Evolutionary conservation across 2,888 invertebrate species (phyloP), one percentile per base, ranked within the genome.

Genomic region (Julus scanicus): DNA sequence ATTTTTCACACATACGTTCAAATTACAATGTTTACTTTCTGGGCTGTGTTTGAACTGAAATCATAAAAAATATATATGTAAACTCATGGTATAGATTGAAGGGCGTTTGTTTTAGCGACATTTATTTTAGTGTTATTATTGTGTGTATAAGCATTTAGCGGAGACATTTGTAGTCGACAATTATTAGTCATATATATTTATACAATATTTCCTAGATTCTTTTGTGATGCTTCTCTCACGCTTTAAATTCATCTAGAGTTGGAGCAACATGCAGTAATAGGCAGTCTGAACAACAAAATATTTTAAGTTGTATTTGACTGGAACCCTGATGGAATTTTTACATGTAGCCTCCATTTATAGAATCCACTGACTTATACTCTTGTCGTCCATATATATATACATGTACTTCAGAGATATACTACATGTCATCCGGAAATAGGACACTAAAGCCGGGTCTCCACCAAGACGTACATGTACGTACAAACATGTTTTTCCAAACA

Each of bases 71-170:
- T 15, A 63, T 63, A 71, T 71, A 71, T 71, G 71, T 71, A 71
- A 71, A 71, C 71, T 71, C 71, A 20, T 71, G 71, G 71, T 71
- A 71, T 29, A 29, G 29, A 71, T 71, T 29, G 71, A 71, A 71
- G 71, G 71, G 71, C 71, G 71, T 71, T 71, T 71, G 71, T 71
- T 71, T 71, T 71, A 71, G 71, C 71, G 71, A 71, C 71, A 71
- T 71, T 71, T 71, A 20, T 71, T 71, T 71, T 71, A 71, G 71
- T 71, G 71, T 71, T 71, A 71, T 71, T 71, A 71, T 71, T 71
- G 71, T 71, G 71, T 71, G 9, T 71, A 71, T 71, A 71, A 71
- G 71, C 29, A 71, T 71, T 71, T 71, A 71, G 71, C 71, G 71
- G 71, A 71, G 71, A 71, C 71, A 71, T 71, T 71, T 71, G 71